Evolutionary conservation across 2,888 invertebrate species (phyloP).

Genomic region (Tipula lateralis): DNA sequence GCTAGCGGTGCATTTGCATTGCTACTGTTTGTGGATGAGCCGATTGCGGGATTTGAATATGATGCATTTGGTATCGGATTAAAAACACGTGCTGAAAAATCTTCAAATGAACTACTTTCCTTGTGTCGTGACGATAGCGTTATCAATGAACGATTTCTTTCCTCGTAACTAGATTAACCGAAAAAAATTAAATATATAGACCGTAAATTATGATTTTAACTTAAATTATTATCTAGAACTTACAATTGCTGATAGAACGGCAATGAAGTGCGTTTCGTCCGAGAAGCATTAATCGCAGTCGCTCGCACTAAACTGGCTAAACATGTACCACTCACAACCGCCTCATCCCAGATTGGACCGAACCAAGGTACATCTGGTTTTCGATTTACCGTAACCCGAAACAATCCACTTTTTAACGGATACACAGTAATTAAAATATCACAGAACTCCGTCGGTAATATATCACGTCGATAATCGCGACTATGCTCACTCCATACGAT

Average conservation of each 20-base stretch:
- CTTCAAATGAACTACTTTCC: slow-evolving; percentile 84
- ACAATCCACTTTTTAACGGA: slow-evolving; percentile 80
- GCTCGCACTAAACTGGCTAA: slow-evolving; percentile 82
- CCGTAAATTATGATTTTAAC: slow-evolving; percentile 29
- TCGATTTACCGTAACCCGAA: slow-evolving; percentile 80
- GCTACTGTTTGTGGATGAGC: background rate
- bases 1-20: slow-evolving; percentile 51
- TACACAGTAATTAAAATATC: slow-evolving; percentile 96
- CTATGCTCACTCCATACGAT: slow-evolving; percentile 99
- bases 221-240: slow-evolving; percentile 46
- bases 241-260: slow-evolving; percentile 88
- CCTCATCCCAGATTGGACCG: slow-evolving; percentile 93
- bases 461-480: slow-evolving; percentile 91
- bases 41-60: slow-evolving; percentile 38
- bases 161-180: slow-evolving; percentile 73
- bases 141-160: slow-evolving; percentile 78
- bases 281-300: slow-evolving; percentile 87
- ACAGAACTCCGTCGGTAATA: slow-evolving; percentile 98
- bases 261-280: slow-evolving; percentile 83
- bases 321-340: slow-evolving; percentile 55
- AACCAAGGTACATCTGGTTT: slow-evolving; percentile 89
- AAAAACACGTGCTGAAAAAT: slow-evolving; percentile 70
- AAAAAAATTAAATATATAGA: slow-evolving; percentile 30
- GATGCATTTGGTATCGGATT: slow-evolving; percentile 55
- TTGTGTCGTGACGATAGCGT: slow-evolving; percentile 81